Conservation (phyloP, 2,888 invertebrate species). For the Quadroppia sp. region DNA sequence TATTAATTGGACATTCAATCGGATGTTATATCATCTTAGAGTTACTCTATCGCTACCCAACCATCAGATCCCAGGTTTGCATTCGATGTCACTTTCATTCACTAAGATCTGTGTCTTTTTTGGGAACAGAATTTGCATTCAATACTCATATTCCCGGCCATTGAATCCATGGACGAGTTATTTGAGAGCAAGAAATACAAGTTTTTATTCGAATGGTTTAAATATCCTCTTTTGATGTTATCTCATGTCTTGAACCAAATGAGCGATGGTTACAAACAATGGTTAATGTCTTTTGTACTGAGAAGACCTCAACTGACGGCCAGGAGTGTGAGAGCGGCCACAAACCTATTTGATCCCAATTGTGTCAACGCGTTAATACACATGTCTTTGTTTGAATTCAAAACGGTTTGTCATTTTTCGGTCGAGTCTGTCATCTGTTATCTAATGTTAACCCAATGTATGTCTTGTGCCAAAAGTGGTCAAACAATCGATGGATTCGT, state of each 20-base stretch:
- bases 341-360: conserved; percentile 51
- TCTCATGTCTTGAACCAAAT: neutral
- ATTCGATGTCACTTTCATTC: conserved; percentile 51
- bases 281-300: neutral
- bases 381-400: conserved; percentile 75
- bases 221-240: conserved; percentile 30
- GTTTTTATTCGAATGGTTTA: neutral
- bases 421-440: too few relatives aligned
- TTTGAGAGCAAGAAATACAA: neutral
- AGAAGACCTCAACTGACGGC: conserved; percentile 45
- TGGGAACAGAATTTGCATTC: conserved; percentile 45
- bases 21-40: conserved; percentile 78
- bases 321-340: conserved; percentile 51
- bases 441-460: neutral
- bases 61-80: conserved; percentile 43
- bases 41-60: conserved; percentile 58
- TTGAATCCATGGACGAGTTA: conserved; percentile 73
- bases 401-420: conserved; percentile 61
- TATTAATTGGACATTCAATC: conserved; percentile 84
- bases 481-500: neutral
- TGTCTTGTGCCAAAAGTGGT: neutral
- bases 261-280: neutral
- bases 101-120: conserved; percentile 16
- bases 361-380: conserved; percentile 54
- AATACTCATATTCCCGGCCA: conserved; percentile 74